phyloP scores from a whole-genome alignment of 2,888 invertebrate genomes.

The Gisinianus flammeolus region DNA sequence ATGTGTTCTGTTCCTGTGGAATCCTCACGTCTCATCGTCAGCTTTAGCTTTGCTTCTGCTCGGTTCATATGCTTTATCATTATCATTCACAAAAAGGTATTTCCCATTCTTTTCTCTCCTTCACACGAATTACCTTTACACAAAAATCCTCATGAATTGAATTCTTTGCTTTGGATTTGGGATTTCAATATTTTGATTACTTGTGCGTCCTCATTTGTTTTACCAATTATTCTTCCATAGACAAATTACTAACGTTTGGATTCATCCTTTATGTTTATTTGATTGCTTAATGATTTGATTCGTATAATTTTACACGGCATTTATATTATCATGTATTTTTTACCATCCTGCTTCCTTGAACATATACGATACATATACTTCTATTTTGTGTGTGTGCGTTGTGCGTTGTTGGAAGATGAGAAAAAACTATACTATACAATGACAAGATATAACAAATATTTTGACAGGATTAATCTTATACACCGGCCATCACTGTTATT shows the following conservation, averaged over 20 bases:
- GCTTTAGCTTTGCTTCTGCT: too few relatives aligned
- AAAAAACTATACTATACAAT: background rate
- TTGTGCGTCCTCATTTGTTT: background rate
- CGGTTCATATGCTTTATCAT: too few relatives aligned
- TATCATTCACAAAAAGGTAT: too few relatives aligned
- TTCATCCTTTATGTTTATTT: background rate
- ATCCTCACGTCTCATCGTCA: too few relatives aligned
- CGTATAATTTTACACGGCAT: background rate
- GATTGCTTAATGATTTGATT: background rate
- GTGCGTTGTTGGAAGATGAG: background rate
- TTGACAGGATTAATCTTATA: background rate
- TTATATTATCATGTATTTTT: background rate
- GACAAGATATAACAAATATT: background rate
- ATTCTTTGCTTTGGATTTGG: background rate
- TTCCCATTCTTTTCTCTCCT: too few relatives aligned
- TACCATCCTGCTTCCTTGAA: too few relatives aligned
- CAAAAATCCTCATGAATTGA: background rate
- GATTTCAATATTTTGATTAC: background rate
- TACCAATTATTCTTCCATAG: background rate
- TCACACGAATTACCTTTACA: too few relatives aligned
- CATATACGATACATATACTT: background rate
- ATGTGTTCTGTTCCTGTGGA: too few relatives aligned
- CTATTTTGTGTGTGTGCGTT: too few relatives aligned
- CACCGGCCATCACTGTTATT: background rate
- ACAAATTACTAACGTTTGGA: background rate